Conservation (phyloP, 2,888 invertebrate species). For the Ormia ochracea region DNA sequence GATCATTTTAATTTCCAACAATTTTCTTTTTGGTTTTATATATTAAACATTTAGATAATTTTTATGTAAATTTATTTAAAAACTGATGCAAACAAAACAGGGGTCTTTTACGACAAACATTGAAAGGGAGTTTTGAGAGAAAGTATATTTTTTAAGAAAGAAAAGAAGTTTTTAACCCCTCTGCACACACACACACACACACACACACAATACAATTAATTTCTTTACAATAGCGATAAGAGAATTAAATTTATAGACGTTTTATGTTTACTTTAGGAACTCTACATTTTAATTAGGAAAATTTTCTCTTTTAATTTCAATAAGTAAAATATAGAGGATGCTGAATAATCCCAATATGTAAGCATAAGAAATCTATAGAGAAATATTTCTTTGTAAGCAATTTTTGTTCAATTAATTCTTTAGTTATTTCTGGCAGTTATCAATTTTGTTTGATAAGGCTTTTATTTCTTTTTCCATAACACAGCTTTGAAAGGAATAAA, state of each 20-base stretch:
- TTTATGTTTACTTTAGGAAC: conserved; percentile 35
- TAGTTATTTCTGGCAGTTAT: conserved; percentile 51
- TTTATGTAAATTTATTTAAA: conserved; percentile 47
- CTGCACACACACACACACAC: conserved; percentile 24
- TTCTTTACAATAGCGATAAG: no score
- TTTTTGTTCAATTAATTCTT: neutral
- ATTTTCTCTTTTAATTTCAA: conserved; percentile 56
- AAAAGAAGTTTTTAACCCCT: conserved; percentile 21
- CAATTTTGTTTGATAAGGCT: conserved; percentile 15
- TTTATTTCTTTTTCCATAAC: conserved; percentile 2
- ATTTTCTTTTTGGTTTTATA: conserved; percentile 33
- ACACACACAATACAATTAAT: neutral
- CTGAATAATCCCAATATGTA: conserved; percentile 46
- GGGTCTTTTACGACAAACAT: conserved; percentile 28
- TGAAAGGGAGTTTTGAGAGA: conserved; percentile 31
- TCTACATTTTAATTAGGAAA: conserved; percentile 54
- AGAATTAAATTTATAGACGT: conserved; percentile 54
- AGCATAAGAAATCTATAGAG: conserved; percentile 59
- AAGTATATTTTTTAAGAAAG: conserved; percentile 8
- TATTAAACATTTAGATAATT: conserved; percentile 60
- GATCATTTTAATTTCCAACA: conserved; percentile 57
- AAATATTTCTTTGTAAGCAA: neutral
- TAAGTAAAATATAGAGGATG: conserved; percentile 60
- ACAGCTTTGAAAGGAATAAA: conserved; percentile 6
- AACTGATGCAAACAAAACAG: conserved; percentile 13